These are phyloP conservation scores for Mizuhopecten yessoensis DNA, from an alignment of 1,140 invertebrate genomes.

Conservation along the genomic window DNA sequence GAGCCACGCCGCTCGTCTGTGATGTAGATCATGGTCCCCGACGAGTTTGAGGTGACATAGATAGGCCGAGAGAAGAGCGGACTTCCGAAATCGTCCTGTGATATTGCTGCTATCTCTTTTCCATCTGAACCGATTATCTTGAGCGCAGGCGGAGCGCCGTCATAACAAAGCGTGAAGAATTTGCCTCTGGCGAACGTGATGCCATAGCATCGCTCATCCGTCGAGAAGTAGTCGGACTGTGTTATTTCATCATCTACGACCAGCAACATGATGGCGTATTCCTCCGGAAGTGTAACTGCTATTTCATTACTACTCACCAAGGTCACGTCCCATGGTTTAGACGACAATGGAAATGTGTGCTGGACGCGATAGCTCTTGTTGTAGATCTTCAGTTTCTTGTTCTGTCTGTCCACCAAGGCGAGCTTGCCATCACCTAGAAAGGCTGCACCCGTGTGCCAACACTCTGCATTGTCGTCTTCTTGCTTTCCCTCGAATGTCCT, in stretches of 20 bases:
- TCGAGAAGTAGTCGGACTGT: constrained; percentile 56
- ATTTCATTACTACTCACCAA: constrained; percentile 50
- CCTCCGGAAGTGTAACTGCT: constrained; percentile 59
- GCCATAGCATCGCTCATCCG: constrained; percentile 55
- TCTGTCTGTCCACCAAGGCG: constrained; percentile 54
- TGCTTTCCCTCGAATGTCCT: constrained; percentile 50
- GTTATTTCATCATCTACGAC: constrained; percentile 43
- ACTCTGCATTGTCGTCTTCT: constrained; percentile 52
- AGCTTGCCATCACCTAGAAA: constrained; percentile 58
- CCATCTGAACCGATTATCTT: constrained; percentile 57
- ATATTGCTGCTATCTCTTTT: constrained; percentile 54
- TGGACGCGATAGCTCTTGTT: constrained; percentile 58
- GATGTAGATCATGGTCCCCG: constrained; percentile 55
- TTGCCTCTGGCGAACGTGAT: constrained; percentile 55
- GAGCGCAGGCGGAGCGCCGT: constrained; percentile 58
- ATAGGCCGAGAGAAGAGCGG: constrained; percentile 59
- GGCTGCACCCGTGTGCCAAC: constrained; percentile 59
- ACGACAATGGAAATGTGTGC: constrained; percentile 50
- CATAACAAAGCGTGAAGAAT: constrained; percentile 58
- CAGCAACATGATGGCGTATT: constrained; percentile 55
- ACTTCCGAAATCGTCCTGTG: constrained; percentile 55
- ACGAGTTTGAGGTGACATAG: constrained; percentile 56
- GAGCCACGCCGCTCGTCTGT: constrained; percentile 56
- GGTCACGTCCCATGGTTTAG: constrained; percentile 62
- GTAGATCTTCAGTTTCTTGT: constrained; percentile 58